Conservation (phyloP, 2,888 invertebrate genomes). For the Lasioglossum vierecki region DNA sequence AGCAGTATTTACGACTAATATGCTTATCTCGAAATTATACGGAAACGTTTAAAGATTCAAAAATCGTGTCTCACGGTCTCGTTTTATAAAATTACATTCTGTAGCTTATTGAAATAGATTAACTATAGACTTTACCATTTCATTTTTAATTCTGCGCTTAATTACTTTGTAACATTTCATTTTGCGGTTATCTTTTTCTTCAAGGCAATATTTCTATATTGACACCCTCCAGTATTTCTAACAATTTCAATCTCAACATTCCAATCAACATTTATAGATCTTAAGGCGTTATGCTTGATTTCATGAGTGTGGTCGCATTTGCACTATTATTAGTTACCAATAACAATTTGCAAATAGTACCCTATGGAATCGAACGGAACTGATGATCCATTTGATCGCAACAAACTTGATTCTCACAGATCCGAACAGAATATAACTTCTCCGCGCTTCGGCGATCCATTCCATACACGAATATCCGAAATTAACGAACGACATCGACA, state of each 20-base stretch:
- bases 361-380: constrained; percentile 10
- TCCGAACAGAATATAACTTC: constrained; percentile 19
- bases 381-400: constrained; percentile 24
- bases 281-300: constrained; percentile 38
- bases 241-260: constrained; percentile 33
- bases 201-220: constrained; percentile 47
- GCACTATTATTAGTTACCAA: constrained; percentile 7
- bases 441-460: constrained; percentile 16
- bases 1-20: constrained; percentile 2
- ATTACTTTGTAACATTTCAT: constrained; percentile 34
- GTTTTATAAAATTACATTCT: constrained; percentile 41
- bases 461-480: constrained; percentile 10
- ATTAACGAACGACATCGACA: constrained; percentile 8
- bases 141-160: constrained; percentile 13
- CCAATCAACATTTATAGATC: constrained; percentile 26
- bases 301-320: constrained; percentile 30
- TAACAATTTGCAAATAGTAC: constrained; percentile 31
- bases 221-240: constrained; percentile 25
- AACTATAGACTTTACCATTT: constrained; percentile 31
- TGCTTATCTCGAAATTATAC: constrained; percentile 18
- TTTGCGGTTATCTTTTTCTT: constrained; percentile 5
- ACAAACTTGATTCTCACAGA: constrained; percentile 38
- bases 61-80: constrained; percentile 20
- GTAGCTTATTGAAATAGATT: constrained; percentile 47
- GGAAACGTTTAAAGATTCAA: constrained; percentile 29